Conservation (phyloP, 2,797 vertebrate species). For the Emydoidea blandingii region DNA sequence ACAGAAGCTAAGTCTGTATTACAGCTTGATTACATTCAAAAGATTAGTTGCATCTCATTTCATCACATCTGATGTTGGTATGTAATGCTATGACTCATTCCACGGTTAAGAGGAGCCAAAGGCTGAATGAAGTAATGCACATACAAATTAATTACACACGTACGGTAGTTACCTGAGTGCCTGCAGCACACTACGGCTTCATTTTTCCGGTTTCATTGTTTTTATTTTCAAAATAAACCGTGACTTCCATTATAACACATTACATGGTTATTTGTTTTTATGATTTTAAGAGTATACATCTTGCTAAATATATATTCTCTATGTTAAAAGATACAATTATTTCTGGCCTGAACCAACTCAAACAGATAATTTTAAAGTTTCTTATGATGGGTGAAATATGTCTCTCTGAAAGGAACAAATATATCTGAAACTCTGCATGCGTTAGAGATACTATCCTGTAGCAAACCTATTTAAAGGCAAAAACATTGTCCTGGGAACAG, state of each 20-base stretch:
- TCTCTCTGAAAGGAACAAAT: conserved; percentile 60
- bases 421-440: conserved; percentile 46
- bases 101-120: conserved; percentile 31
- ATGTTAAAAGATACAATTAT: not conserved
- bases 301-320: conserved; percentile 23
- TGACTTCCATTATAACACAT: conserved; percentile 1
- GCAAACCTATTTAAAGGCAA: conserved; percentile 52
- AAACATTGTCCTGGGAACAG: conserved; percentile 67
- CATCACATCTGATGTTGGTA: conserved; percentile 53
- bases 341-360: conserved; percentile 4
- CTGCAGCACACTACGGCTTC: conserved; percentile 18
- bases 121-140: conserved; percentile 85
- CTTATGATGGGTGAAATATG: not conserved
- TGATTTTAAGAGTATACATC: conserved; percentile 27
- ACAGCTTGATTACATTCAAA: not conserved
- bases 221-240: not conserved
- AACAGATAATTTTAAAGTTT: conserved; percentile 20
- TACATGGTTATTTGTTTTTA: not conserved
- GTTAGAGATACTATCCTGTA: conserved; percentile 40
- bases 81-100: conserved; percentile 71
- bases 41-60: conserved; percentile 63
- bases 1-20: conserved; percentile 1
- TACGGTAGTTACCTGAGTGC: conserved; percentile 49
- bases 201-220: conserved; percentile 1
- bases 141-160: conserved; percentile 78